Evolutionary conservation across 2,113 vertebrate genomes (phyloP).

Genomic region (Halichoeres trimaculatus): DNA sequence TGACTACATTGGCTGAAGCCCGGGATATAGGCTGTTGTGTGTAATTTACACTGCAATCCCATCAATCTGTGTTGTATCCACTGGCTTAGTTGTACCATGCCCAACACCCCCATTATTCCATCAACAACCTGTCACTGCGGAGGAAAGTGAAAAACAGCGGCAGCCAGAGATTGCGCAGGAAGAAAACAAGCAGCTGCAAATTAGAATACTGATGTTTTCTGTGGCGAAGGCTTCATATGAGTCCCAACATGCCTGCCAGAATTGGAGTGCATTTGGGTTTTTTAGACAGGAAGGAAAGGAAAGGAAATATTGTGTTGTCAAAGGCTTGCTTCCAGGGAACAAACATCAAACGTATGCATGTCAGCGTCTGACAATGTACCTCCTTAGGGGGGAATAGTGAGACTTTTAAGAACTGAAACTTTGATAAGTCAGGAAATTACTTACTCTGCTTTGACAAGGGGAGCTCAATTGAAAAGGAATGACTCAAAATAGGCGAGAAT

Average conservation of each 20-base stretch:
- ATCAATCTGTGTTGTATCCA: slow-evolving; percentile 46
- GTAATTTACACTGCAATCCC: slow-evolving; percentile 41
- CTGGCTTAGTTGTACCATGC: slow-evolving; percentile 19
- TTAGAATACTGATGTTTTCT: slow-evolving; percentile 36
- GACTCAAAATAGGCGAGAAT: slow-evolving; percentile 34
- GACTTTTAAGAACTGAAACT: slow-evolving; percentile 56
- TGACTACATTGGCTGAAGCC: slow-evolving; percentile 10
- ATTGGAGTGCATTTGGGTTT: slow-evolving; percentile 41
- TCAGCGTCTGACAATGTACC: slow-evolving; percentile 45
- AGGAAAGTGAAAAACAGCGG: slow-evolving; percentile 31
- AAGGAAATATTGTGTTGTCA: slow-evolving; percentile 50
- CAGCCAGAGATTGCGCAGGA: slow-evolving; percentile 21
- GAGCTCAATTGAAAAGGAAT: slow-evolving; percentile 30
- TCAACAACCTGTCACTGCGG: slow-evolving; percentile 47
- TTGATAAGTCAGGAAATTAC: slow-evolving; percentile 44
- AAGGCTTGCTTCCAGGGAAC: slow-evolving; percentile 61
- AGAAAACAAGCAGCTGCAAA: slow-evolving; percentile 36
- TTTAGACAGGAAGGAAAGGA: slow-evolving; percentile 36
- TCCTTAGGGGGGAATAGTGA: slow-evolving; percentile 47
- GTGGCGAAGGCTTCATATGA: slow-evolving; percentile 15
- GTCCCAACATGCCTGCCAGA: slow-evolving; percentile 31
- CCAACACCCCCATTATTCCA: slow-evolving; percentile 51
- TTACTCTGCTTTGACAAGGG: slow-evolving; percentile 41
- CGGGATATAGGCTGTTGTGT: slow-evolving; percentile 16
- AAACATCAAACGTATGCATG: slow-evolving; percentile 54